phyloP scores from a whole-genome alignment of 2,888 invertebrate genomes.

The Gisinianus flammeolus region DNA sequence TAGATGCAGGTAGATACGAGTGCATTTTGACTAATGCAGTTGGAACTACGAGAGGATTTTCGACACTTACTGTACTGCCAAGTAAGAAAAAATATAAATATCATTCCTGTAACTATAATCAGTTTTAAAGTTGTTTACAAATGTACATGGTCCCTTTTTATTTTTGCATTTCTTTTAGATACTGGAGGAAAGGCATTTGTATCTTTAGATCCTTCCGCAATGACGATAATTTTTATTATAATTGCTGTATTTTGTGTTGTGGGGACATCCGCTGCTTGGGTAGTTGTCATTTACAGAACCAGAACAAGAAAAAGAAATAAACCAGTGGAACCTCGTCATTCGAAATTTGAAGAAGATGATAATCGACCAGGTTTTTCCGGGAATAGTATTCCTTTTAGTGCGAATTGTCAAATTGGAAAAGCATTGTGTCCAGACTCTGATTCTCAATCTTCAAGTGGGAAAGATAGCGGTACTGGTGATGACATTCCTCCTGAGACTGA shows the following conservation, averaged over 20 bases:
- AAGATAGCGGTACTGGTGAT: constrained; percentile 80
- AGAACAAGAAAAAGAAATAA: constrained; percentile 67
- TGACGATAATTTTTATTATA: constrained; percentile 85
- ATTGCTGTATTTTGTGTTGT: constrained; percentile 90
- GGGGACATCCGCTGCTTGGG: constrained; percentile 89
- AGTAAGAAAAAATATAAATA: constrained; percentile 43
- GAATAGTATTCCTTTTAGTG: constrained; percentile 4
- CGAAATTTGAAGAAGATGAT: constrained; percentile 27
- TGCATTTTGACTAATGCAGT: constrained; percentile 88
- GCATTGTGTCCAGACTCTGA: constrained; percentile 52
- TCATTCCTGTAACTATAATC: neutral
- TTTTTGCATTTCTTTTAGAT: constrained; percentile 10
- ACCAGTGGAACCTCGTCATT: constrained; percentile 8
- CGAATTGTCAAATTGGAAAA: constrained; percentile 17
- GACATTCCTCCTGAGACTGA: constrained; percentile 62
- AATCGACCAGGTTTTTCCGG: constrained; percentile 26
- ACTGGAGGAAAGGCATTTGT: constrained; percentile 65
- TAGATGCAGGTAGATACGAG: constrained; percentile 85
- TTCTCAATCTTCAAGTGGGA: constrained; percentile 77
- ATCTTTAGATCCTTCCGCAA: constrained; percentile 71
- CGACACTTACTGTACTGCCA: constrained; percentile 74
- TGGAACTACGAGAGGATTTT: constrained; percentile 76
- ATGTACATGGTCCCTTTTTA: neutral
- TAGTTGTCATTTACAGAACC: constrained; percentile 86
- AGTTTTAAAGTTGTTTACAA: neutral